phyloP scores from a whole-genome alignment of 2,113 vertebrate species.

The Macaca nemestrina region DNA sequence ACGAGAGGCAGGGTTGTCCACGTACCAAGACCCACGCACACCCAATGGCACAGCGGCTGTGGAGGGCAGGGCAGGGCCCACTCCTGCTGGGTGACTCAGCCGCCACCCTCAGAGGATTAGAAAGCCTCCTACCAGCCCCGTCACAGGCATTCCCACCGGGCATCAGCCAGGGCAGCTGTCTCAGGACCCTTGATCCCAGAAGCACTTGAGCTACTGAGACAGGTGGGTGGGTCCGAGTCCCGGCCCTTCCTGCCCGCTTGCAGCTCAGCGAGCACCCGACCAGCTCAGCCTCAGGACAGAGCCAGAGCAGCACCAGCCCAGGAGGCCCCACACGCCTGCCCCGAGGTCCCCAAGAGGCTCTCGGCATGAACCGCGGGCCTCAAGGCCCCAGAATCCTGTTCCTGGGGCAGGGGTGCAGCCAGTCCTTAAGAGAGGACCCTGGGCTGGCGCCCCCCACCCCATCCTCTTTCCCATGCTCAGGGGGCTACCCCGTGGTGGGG shows the following conservation, averaged over 20 bases:
- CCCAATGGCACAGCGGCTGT: neutral
- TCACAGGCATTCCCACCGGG: neutral
- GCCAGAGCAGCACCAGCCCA: neutral
- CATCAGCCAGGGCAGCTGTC: neutral
- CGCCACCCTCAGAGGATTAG: neutral
- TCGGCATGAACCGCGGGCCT: accelerated
- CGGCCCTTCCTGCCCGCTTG: constrained; percentile 18
- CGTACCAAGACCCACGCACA: neutral
- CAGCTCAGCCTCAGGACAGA: neutral
- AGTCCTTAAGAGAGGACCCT: neutral
- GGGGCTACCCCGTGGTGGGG: neutral
- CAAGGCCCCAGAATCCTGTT: neutral
- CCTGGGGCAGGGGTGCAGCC: neutral
- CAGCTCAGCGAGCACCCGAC: neutral
- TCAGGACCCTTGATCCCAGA: neutral
- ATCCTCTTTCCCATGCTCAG: too few species aligned
- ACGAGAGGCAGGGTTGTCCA: neutral
- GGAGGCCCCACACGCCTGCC: neutral
- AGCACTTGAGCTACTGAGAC: constrained; percentile 59
- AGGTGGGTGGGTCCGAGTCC: neutral
- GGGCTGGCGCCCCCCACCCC: too few species aligned
- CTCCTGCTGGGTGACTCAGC: neutral
- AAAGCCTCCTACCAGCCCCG: neutral
- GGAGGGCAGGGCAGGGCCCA: accelerated
- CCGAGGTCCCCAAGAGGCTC: neutral